Evolutionary conservation across 2,888 invertebrate species (phyloP).

Genomic region (Nyleta sp.): DNA sequence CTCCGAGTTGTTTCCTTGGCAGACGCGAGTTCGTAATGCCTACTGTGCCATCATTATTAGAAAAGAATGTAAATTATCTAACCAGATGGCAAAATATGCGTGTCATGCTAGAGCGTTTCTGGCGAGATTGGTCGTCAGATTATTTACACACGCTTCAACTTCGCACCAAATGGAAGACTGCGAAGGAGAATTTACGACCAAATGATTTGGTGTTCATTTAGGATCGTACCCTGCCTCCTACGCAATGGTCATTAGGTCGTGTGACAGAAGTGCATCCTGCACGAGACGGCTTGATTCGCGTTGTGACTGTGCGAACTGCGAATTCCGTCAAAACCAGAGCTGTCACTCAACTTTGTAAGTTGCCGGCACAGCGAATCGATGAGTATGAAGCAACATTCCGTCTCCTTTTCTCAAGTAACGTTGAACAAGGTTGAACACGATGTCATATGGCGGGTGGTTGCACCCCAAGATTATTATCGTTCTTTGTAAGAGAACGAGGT

Average conservation of each 20-base stretch:
- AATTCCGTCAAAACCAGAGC: too few species aligned
- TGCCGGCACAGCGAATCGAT: too few species aligned
- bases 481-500: too few species aligned
- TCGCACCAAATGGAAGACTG: slow-evolving; percentile 62
- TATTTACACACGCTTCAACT: slow-evolving; percentile 55
- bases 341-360: too few species aligned
- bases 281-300: background rate
- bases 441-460: too few species aligned
- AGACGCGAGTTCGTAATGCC: slow-evolving; percentile 55
- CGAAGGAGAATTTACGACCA: background rate
- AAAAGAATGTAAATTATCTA: too few species aligned
- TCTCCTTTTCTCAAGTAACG: too few species aligned
- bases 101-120: slow-evolving; percentile 59
- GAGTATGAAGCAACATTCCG: too few species aligned
- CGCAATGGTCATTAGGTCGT: slow-evolving; percentile 8
- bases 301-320: too few species aligned
- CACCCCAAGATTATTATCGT: too few species aligned
- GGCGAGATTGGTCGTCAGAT: slow-evolving; percentile 58
- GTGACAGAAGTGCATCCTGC: background rate
- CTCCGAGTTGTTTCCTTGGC: slow-evolving; percentile 67
- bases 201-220: background rate
- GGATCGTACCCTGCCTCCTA: background rate
- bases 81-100: slow-evolving; percentile 64
- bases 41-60: slow-evolving; percentile 52
- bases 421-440: too few species aligned